phyloP scores from a whole-genome alignment of 2,888 invertebrate genomes.

The Dromius quadrimaculatus region DNA sequence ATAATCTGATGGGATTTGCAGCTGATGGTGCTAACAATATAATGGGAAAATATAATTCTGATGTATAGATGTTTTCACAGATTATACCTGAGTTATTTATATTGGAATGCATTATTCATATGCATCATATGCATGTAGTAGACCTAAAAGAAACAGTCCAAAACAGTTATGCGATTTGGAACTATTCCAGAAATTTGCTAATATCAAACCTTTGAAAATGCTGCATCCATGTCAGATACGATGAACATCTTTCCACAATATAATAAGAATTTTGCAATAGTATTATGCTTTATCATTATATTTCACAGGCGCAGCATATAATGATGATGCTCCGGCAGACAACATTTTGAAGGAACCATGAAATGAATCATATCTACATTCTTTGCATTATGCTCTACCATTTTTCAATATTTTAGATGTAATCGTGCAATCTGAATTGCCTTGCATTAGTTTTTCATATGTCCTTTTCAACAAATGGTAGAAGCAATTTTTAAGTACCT shows the following conservation, averaged over 20 bases:
- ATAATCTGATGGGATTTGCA: conserved; percentile 40
- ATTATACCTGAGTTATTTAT: not conserved
- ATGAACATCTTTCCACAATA: not conserved
- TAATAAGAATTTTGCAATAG: conserved; percentile 8
- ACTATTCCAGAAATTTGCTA: conserved; percentile 46
- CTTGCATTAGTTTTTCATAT: conserved; percentile 10
- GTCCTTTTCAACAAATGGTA: not conserved
- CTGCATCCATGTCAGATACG: conserved; percentile 49
- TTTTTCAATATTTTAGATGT: not conserved
- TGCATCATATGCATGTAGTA: not conserved
- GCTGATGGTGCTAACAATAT: conserved; percentile 48
- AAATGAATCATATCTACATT: conserved; percentile 15
- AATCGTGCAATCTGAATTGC: conserved; percentile 28
- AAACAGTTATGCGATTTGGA: conserved; percentile 22
- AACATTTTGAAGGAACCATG: not conserved
- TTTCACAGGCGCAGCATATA: not conserved
- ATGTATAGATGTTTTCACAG: conserved; percentile 20
- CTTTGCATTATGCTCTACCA: conserved; percentile 11
- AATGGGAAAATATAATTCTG: conserved; percentile 27
- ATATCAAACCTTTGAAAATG: conserved; percentile 49
- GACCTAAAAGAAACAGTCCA: not conserved
- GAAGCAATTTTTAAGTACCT: conserved; percentile 21
- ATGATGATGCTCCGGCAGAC: not conserved
- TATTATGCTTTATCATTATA: conserved; percentile 23
- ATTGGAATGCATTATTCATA: not conserved